Evolutionary conservation across 2,797 vertebrate species (phyloP), one percentile per base, ranked within the genome.

Genomic region (Luscinia luscinia): DNA sequence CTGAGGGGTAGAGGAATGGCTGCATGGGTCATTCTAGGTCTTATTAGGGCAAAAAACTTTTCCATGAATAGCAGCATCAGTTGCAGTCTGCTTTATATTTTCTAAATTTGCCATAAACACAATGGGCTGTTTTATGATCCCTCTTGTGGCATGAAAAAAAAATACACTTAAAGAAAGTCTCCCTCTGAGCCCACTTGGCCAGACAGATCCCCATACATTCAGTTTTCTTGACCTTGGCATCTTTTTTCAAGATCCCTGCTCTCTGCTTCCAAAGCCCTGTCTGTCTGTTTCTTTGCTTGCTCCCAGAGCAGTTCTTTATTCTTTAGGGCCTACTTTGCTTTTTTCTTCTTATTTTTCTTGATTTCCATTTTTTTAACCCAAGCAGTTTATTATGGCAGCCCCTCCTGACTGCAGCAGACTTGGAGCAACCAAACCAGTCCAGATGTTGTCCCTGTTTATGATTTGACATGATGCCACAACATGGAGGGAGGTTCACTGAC

Each of bases 41-140:
- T 91, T 86, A 67, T 84, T 66, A 45, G 80, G 72, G 90, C 59
- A 66, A 84, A 69, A 73, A 76, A 6, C 77, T 80, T 93, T 90
- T 77, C 93, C 85, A 92, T 94, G 89, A 69, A 82, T 61, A 84
- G 63, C 83, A 84, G 32, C 80, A 88, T 87, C 63, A 64, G 52
- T 87, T 96, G 45, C 63, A 91, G 55, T 20, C 70, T 93, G 83
- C 34, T 20, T 92, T 92, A 19, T 84, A 54, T 73, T 86, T 94
- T 91, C 82, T 75, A 82, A 94, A 88, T 93, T 84, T 94, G 46
- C 83, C 77, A 48, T 96, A 88, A 95, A 93, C 38, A 88, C 87
- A 88, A 67, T 94, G 87, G 89, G 66, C 93, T 97, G 95, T 61
- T 96, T 96, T 94, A 93, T 97, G 95, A 87, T 96, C 93, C 95